Evolutionary conservation across 2,797 vertebrate species (phyloP).

Genomic region (Hydrophis major): DNA sequence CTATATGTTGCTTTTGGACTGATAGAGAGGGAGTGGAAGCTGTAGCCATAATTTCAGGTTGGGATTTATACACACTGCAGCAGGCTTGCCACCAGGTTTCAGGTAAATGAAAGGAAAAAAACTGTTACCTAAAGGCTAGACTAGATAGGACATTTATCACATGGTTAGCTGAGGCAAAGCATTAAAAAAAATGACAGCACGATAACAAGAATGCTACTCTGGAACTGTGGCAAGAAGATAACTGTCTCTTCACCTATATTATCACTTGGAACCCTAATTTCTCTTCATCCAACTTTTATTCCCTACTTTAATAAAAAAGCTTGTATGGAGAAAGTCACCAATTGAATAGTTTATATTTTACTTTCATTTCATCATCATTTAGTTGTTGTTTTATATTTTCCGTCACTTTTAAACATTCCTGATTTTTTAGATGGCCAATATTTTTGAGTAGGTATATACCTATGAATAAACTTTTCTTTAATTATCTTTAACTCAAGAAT

Average conservation of each 20-base stretch:
- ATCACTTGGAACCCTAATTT: background rate
- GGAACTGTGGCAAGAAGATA: background rate
- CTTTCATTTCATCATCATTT: background rate
- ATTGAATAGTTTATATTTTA: background rate
- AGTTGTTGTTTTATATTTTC: background rate
- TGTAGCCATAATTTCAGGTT: background rate
- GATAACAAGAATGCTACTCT: background rate
- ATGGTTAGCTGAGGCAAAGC: background rate
- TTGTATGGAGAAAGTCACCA: background rate
- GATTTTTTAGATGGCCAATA: background rate
- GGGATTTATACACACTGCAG: background rate
- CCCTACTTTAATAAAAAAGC: background rate
- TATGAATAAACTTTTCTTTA: background rate
- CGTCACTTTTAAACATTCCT: background rate
- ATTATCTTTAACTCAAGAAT: background rate
- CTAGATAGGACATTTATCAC: background rate
- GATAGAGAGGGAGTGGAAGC: background rate
- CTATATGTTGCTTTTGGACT: conserved; percentile 19
- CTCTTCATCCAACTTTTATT: background rate
- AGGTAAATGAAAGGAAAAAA: background rate
- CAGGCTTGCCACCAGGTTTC: background rate
- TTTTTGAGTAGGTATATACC: background rate
- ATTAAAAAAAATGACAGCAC: background rate
- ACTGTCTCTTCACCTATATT: background rate
- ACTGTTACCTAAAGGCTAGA: background rate